Base-by-base conservation (phyloP, 1,140 invertebrate species). In the Streblospio benedicti region DNA sequence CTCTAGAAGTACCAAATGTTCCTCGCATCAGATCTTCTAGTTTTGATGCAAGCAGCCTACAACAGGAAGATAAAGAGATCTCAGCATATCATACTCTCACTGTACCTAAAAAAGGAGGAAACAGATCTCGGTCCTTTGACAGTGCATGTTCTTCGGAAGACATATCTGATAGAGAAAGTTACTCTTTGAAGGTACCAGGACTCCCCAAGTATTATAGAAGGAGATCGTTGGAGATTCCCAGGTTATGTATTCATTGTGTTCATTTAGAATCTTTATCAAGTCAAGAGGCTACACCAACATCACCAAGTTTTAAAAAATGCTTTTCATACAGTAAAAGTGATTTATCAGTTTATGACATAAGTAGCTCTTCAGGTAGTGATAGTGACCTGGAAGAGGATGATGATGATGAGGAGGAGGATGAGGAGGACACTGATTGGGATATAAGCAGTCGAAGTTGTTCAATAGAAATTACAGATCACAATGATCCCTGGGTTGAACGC, bases 201-300 rank as follows among this genome's bases (percentile, higher is more conserved):
- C 27, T 70, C 30, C 68, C 68, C 6, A 68, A 69, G 44, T 63
- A 63, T 44, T 60, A 61, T 49, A 44, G 61, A 18, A 62, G 69
- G 20, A 33, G 70, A 31, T 74, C 72, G 1, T 58, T 69, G 44
- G 72, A 73, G 33, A 72, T 73, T 57, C 72, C 72, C 9, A 72
- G 69, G 50, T 55, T 74, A 6, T 74, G 71, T 55, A 67, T 73
- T 25, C 70, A 73, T 60, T 71, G 71, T 60, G 58, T 71, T 18
- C 69, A 74, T 58, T 45, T 72, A 80, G 82, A 61, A 80, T 82
- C 57, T 64, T 69, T 32, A 74, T 79, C 32, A 65, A 70, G 63
- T 54, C 66, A 47, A 64, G 64, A 57, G 47, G 30, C 53, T 4
- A 57, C 49, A 2, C 35, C 57, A 28, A 41, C 59, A 14, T 35